These are phyloP conservation scores for Sparus aurata DNA, from an alignment of 2,797 vertebrate genomes.

Conservation along the genomic window DNA sequence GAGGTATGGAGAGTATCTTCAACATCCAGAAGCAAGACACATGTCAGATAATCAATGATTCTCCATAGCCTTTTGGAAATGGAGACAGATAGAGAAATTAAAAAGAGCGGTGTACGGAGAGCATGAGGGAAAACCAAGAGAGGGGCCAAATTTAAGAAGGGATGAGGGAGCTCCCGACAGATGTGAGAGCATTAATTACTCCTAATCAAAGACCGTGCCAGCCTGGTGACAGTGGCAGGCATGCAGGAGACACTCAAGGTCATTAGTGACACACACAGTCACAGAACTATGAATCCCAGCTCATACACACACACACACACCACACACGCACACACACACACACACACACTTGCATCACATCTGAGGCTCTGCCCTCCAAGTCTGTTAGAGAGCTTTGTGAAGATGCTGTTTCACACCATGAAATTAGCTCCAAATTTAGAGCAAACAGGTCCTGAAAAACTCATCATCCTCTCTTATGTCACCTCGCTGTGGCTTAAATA, in stretches of 20 bases:
- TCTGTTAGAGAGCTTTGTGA: conserved; percentile 39
- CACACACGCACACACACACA: conserved; percentile 43
- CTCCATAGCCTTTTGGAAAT: conserved; percentile 48
- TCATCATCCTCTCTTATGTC: conserved; percentile 49
- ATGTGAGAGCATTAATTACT: conserved; percentile 86
- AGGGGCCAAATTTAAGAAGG: conserved; percentile 61
- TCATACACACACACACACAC: conserved; percentile 16
- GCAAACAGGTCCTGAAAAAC: conserved; percentile 63
- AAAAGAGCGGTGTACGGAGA: conserved; percentile 32
- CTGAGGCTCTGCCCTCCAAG: conserved; percentile 44
- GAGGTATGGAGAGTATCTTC: conserved; percentile 47
- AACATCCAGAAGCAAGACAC: conserved; percentile 37
- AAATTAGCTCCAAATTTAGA: conserved; percentile 75
- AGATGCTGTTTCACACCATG: conserved; percentile 62
- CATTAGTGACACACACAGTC: conserved; percentile 60
- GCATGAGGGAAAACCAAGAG: conserved; percentile 36
- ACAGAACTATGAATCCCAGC: conserved; percentile 42
- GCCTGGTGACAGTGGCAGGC: conserved; percentile 71
- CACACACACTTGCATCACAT: conserved; percentile 34
- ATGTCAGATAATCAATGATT: conserved; percentile 50
- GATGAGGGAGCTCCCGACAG: conserved; percentile 72
- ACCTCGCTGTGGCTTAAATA: conserved; percentile 32
- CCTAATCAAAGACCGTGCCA: conserved; percentile 82
- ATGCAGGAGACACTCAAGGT: conserved; percentile 82
- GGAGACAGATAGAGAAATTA: conserved; percentile 46